These are phyloP conservation scores for Stichopus chloronotus DNA, from an alignment of 35 echinoderm and acorn worm genomes.

Conservation along the genomic window DNA sequence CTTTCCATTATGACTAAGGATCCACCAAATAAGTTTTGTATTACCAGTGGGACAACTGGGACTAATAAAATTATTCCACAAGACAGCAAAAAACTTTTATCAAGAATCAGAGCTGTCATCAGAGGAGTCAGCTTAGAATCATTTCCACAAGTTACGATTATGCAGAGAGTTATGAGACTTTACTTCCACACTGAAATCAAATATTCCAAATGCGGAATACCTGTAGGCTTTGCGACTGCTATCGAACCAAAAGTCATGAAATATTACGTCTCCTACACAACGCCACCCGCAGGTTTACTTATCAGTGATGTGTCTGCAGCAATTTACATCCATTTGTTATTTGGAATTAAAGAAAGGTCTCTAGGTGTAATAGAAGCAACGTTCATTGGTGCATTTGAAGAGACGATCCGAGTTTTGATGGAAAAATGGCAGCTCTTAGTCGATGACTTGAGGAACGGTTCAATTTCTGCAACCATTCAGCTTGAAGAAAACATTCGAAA, in stretches of 20 bases:
- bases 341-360: slow-evolving; percentile 28
- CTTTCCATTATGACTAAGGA: background rate
- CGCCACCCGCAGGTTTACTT: background rate
- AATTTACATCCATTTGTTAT: slow-evolving; percentile 51
- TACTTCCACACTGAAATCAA: background rate
- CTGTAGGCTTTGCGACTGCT: slow-evolving; percentile 15
- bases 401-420: slow-evolving; percentile 36
- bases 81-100: slow-evolving; percentile 13
- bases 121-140: background rate
- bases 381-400: slow-evolving; percentile 27
- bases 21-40: slow-evolving; percentile 9
- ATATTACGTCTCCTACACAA: background rate
- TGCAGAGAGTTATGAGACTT: slow-evolving; percentile 22
- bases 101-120: background rate
- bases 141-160: background rate
- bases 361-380: slow-evolving; percentile 37
- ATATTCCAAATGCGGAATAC: slow-evolving; percentile 27
- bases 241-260: slow-evolving; percentile 5
- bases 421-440: slow-evolving; percentile 50
- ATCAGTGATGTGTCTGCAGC: slow-evolving; percentile 1
- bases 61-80: slow-evolving; percentile 31
- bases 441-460: slow-evolving; percentile 29
- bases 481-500: background rate
- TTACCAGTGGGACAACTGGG: slow-evolving; percentile 42
- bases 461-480: slow-evolving; percentile 19